Conservation (phyloP, 2,113 vertebrate species). For the Erinaceus europaeus region DNA sequence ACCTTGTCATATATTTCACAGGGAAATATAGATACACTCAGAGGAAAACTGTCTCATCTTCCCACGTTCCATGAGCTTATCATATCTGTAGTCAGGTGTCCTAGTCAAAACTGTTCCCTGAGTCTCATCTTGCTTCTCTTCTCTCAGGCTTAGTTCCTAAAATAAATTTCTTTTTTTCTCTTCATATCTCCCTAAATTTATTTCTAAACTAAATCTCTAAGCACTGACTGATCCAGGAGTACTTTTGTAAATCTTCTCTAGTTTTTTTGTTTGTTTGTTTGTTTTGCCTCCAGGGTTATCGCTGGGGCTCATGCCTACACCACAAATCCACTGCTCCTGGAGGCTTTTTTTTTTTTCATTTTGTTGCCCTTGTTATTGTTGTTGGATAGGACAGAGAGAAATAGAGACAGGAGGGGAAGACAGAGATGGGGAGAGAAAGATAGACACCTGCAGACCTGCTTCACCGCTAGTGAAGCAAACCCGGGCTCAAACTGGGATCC, state of each 20-base stretch:
- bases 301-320: too few relatives aligned
- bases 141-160: not conserved
- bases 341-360: too few relatives aligned
- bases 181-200: not conserved
- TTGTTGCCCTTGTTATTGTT: too few relatives aligned
- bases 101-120: not conserved
- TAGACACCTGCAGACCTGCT: too few relatives aligned
- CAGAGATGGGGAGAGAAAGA: too few relatives aligned
- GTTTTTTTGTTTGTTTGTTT: not conserved
- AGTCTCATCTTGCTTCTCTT: too few relatives aligned
- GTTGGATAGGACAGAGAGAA: too few relatives aligned
- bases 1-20: slow-evolving; percentile 48
- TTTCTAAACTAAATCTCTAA: slow-evolving; percentile 11
- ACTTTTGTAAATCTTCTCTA: not conserved
- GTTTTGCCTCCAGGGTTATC: too few relatives aligned
- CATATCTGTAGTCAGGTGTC: not conserved
- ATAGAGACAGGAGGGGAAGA: too few relatives aligned
- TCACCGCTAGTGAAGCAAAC: too few relatives aligned
- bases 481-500: too few relatives aligned
- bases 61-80: not conserved
- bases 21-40: slow-evolving; percentile 55
- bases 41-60: not conserved
- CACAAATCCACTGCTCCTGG: too few relatives aligned
- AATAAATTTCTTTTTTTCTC: not conserved
- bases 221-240: not conserved